Evolutionary conservation across 1,140 invertebrate species (phyloP).

Genomic region (Drosophila willistoni): DNA sequence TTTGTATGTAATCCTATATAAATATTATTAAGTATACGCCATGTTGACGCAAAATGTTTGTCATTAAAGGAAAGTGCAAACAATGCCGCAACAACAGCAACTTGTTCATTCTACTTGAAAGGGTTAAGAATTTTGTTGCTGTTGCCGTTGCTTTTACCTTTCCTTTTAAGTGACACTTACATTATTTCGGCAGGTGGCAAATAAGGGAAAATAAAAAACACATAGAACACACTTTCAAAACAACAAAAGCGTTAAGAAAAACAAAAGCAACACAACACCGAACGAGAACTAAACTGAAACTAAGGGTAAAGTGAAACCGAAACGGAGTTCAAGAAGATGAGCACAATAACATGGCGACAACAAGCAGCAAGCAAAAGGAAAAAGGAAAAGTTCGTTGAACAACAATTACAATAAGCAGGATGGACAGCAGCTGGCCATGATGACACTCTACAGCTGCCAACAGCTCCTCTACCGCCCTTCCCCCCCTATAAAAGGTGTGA

Average conservation of each 20-base stretch:
- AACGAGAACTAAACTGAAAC: conserved; percentile 23
- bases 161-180: conserved; percentile 68
- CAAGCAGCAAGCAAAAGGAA: conserved; percentile 19
- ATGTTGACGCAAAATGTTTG: conserved; percentile 32
- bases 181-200: conserved; percentile 70
- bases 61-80: conserved; percentile 33
- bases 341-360: conserved; percentile 13
- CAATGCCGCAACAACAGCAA: conserved; percentile 53
- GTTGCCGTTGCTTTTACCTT: conserved; percentile 34
- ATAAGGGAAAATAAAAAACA: conserved; percentile 44
- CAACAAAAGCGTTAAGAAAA: conserved; percentile 48
- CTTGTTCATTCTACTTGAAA: conserved; percentile 48
- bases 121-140: conserved; percentile 52
- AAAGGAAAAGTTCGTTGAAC: conserved; percentile 70
- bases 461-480: not conserved
- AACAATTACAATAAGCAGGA: conserved; percentile 73
- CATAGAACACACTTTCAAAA: conserved; percentile 42
- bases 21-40: conserved; percentile 47
- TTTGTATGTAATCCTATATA: conserved; percentile 23
- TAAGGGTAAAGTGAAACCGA: conserved; percentile 23
- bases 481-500: not conserved
- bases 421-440: conserved; percentile 35
- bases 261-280: conserved; percentile 45
- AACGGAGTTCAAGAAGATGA: conserved; percentile 9
- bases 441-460: conserved; percentile 21